These are phyloP conservation scores for Haliaeetus leucogaster DNA, from an alignment of 2,113 vertebrate species.

Conservation along the genomic window DNA sequence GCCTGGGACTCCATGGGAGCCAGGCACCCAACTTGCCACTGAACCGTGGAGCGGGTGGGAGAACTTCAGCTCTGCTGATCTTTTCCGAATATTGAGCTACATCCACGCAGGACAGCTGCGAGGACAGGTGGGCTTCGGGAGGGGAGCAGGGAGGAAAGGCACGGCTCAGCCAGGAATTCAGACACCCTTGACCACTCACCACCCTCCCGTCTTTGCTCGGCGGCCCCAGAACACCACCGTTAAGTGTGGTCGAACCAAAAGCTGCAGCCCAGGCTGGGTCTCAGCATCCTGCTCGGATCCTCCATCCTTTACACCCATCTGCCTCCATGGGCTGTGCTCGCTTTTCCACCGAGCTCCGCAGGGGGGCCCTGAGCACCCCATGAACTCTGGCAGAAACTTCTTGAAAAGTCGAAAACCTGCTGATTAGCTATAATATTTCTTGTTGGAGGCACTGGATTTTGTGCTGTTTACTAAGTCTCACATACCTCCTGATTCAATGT, in stretches of 20 bases:
- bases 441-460: constrained; percentile 18
- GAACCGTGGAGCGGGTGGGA: fast-evolving
- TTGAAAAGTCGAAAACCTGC: constrained; percentile 41
- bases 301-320: background rate
- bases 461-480: constrained; percentile 65
- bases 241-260: fast-evolving
- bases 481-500: constrained; percentile 70
- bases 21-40: background rate
- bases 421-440: constrained; percentile 55
- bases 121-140: background rate
- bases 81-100: background rate
- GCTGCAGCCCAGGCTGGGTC: background rate
- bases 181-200: background rate
- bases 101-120: background rate
- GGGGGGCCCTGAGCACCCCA: background rate
- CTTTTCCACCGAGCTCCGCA: background rate
- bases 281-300: background rate
- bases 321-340: background rate
- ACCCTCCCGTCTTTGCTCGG: fast-evolving
- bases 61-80: background rate
- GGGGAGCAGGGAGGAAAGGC: background rate
- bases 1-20: background rate
- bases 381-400: constrained; percentile 16
- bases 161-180: background rate
- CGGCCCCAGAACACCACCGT: background rate